Evolutionary conservation across 2,888 invertebrate genomes (phyloP), one percentile per base, ranked within the genome.

Genomic region (Protophormia terraenovae): DNA sequence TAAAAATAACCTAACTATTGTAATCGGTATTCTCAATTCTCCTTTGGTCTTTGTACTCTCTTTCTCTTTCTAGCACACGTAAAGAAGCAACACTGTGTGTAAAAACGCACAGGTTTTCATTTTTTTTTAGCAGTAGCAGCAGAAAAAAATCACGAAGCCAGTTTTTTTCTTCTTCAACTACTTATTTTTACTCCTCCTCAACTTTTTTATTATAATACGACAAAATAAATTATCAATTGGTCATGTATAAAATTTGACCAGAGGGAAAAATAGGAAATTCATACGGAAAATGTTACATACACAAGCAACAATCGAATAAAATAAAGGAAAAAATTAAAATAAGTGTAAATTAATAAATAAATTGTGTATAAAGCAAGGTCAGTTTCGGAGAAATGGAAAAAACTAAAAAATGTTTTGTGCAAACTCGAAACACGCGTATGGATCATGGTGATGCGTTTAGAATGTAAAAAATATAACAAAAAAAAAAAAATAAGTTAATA

Each of bases 351-450:
- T 50, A 45, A 32, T 71, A 72, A 75, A 69, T 69, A 62, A 62
- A 73, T 10, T 85, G 81, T 82, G 85, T 78, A 73, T 76, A 72
- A 82, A 58, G 85, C 78, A 82, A 82, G 78, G 82, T 85, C 85
- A 82, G 85, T 85, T 78, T 62, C 45, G 55, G 38, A 69, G 60
- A 77, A 77, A 45, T 73, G 81, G 71, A 67, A 71, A 50, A 45
- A 64, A 69, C 41, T 69, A 38, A 73, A n/a, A n/a, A 58, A 67
- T 58, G 73, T 66, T 55, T 71, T 64, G 64, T 83, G 71, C 76
- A 55, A 64, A 82, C 27, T 73, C 32, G 1, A 53, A 73, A 64
- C 81, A 82, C 75, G 69, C 82, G 69, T 71, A n/a, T 82, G 45
- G 69, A 76, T 32, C 35, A 53, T 38, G 19, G 73, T 62, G 53